Base-by-base conservation (phyloP, 2,888 invertebrate genomes). In the Phania funesta region DNA sequence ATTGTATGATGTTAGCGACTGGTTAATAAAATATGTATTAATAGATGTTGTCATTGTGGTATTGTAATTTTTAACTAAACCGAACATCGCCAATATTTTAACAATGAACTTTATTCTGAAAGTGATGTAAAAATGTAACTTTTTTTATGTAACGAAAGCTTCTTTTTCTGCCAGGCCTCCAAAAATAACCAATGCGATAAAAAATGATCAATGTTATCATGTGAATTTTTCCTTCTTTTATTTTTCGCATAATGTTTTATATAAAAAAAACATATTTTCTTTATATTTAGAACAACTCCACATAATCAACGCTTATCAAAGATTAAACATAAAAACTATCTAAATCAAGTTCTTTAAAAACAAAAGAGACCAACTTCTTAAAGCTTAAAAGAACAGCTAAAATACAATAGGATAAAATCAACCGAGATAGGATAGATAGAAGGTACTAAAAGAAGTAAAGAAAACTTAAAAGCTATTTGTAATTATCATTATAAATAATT, bases 401-500 rank as follows among this genome's bases (percentile, higher is more conserved):
- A 64, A 46, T 56, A 56, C 62, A 41, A 58, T 50, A 54, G 54
- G 67, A 54, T 50, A 60, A 52, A 16, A 60, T 60, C 26, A 62
- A 11, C 3, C 50, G 38, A 56, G 11, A 54, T 29, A 73, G 60
- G 20, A 67, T 6, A 44, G 54, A 41, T 44, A 24, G 13, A 65
- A 11, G 46, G 26, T n/a, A 35, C 13, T 44, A 56, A 41, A 58
- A 35, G 54, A 26, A 22, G 38, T 22, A 54, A 71, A 52, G 18
- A 64, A 64, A 46, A 62, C 38, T 29, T 70, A 64, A 70, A 41
- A 75, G 24, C 65, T 75, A 67, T 13, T 16, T 48, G 58, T 58
- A 54, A 64, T 70, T 29, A 70, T 56, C 11, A 62, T 70, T 62
- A 62, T 68, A 82, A 70, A 60, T 70, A 70, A 60, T 65, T 26